Conservation (phyloP, 1,140 invertebrate genomes). For the Chionoecetes opilio region DNA sequence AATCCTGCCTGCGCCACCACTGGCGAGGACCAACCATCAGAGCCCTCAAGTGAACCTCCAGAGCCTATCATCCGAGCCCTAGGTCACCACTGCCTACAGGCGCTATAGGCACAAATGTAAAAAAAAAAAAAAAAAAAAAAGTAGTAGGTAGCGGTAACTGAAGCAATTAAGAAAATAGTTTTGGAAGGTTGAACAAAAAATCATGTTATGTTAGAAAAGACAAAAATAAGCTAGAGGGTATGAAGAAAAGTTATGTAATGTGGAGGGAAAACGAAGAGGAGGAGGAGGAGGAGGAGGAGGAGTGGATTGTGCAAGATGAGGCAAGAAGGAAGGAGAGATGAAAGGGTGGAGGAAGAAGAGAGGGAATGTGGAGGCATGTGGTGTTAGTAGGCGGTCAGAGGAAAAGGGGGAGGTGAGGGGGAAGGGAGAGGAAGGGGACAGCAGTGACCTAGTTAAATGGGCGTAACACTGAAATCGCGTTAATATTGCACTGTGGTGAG, state of each 20-base stretch:
- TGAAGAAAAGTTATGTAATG: not conserved
- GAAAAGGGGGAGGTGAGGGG: not conserved
- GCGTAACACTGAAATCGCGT: not conserved
- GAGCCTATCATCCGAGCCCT: too few species aligned
- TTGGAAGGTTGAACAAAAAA: too few species aligned
- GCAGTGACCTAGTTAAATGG: not conserved
- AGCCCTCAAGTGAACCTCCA: too few species aligned
- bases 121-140: too few species aligned
- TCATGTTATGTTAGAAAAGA: too few species aligned
- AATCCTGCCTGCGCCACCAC: too few species aligned
- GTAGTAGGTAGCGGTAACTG: too few species aligned
- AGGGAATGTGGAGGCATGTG: not conserved
- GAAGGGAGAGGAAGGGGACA: not conserved
- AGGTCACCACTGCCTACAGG: too few species aligned
- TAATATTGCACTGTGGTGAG: not conserved
- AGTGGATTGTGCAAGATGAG: not conserved
- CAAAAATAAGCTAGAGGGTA: not conserved
- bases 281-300: not conserved
- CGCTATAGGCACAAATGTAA: too few species aligned
- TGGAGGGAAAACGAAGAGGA: not conserved
- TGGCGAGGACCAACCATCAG: too few species aligned
- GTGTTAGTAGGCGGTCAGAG: not conserved
- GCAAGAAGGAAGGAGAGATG: not conserved
- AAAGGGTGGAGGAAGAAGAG: not conserved
- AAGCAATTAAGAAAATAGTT: too few species aligned